Conservation (phyloP, 2,888 invertebrate species). For the Mayetiola destructor region DNA sequence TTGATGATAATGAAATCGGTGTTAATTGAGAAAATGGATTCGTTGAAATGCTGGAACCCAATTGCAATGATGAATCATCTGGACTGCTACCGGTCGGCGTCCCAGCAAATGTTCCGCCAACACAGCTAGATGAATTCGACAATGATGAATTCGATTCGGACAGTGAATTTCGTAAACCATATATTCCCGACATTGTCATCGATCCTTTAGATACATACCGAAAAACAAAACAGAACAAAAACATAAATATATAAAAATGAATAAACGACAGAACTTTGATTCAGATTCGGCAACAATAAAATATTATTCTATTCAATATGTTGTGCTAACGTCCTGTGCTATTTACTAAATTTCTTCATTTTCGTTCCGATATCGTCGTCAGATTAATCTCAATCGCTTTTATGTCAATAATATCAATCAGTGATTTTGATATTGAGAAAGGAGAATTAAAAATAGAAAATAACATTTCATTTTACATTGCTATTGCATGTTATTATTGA, state of each 20-base stretch:
- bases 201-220: conserved; percentile 26
- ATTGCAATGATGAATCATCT: conserved; percentile 6
- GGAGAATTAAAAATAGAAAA: too few species aligned
- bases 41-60: neutral
- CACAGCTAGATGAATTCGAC: neutral
- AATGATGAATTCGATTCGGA: neutral
- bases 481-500: too few species aligned
- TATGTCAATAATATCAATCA: too few species aligned
- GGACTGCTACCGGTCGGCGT: conserved; percentile 5
- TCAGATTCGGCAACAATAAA: too few species aligned
- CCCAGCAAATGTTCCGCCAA: neutral
- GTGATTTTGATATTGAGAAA: too few species aligned
- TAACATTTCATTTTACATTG: too few species aligned
- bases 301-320: too few species aligned
- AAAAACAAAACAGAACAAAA: neutral
- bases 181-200: conserved; percentile 29
- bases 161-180: conserved; percentile 20
- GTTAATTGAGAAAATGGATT: conserved; percentile 28
- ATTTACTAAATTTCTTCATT: too few species aligned
- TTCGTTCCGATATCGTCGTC: too few species aligned
- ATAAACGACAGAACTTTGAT: too few species aligned
- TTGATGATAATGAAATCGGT: conserved; percentile 31
- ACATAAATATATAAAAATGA: neutral
- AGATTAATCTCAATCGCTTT: too few species aligned
- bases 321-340: too few species aligned